Evolutionary conservation across 2,113 vertebrate species (phyloP).

Genomic region (Hippoglossus stenolepis): DNA sequence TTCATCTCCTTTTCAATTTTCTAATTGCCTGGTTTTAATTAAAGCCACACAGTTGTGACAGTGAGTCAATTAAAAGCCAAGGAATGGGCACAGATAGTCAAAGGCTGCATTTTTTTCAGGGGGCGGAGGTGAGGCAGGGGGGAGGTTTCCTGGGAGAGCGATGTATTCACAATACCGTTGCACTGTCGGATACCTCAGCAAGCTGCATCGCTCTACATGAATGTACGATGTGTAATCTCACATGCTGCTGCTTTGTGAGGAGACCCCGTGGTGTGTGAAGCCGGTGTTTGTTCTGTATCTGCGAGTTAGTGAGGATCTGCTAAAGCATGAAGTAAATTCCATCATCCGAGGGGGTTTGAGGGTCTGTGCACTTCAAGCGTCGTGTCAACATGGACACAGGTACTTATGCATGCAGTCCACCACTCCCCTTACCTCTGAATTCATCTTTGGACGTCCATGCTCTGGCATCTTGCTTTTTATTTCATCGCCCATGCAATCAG

Average conservation of each 20-base stretch:
- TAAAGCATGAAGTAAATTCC: no score
- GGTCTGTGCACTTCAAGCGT: no score
- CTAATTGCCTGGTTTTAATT: slow-evolving; percentile 84
- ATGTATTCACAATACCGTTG: slow-evolving; percentile 6
- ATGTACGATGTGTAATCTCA: neutral
- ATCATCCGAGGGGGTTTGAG: no score
- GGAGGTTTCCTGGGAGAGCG: slow-evolving; percentile 15
- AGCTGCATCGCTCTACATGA: neutral
- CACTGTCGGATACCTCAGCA: neutral
- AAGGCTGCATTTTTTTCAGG: slow-evolving; percentile 18
- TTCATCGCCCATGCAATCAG: no score
- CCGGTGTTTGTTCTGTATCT: neutral
- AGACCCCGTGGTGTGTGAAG: neutral
- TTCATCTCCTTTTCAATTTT: slow-evolving; percentile 79
- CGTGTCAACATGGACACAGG: no score
- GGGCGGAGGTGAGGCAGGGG: neutral
- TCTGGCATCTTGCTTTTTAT: no score
- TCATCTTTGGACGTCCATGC: no score
- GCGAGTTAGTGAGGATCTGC: no score
- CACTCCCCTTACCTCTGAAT: no score
- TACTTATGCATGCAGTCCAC: no score
- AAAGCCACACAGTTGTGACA: slow-evolving; percentile 77
- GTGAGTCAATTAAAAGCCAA: slow-evolving; percentile 72
- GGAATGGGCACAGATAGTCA: slow-evolving; percentile 61
- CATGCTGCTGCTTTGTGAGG: neutral